Evolutionary conservation across 1,140 invertebrate species (phyloP).

Genomic region (Fopius arisanus): DNA sequence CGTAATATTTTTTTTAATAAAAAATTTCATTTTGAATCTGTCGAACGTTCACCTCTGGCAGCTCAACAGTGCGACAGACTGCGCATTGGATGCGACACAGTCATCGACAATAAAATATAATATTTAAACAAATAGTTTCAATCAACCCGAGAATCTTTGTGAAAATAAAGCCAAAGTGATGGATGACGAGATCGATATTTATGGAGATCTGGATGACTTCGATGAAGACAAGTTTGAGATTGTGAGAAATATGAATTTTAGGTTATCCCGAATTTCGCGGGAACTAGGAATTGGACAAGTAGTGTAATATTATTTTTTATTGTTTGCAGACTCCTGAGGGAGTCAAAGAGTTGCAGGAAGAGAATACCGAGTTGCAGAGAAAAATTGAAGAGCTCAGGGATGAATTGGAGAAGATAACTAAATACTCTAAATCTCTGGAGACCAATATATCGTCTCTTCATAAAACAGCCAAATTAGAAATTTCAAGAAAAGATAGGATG

Average conservation of each 20-base stretch:
- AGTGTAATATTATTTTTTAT: conserved; percentile 10
- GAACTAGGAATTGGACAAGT: conserved; percentile 33
- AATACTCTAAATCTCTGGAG: conserved; percentile 46
- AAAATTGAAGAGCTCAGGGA: conserved; percentile 32
- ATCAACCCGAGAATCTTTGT: conserved; percentile 12
- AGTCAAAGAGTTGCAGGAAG: conserved; percentile 24
- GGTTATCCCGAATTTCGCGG: neutral
- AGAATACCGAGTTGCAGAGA: conserved; percentile 38
- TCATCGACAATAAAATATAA: neutral
- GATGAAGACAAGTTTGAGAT: conserved; percentile 20
- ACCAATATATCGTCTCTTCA: conserved; percentile 60
- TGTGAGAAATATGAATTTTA: conserved; percentile 11
- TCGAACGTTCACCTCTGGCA: no score
- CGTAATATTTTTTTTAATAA: no score
- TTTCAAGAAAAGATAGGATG: conserved; percentile 59
- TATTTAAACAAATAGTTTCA: neutral
- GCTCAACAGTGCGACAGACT: no score
- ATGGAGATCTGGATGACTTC: conserved; percentile 49
- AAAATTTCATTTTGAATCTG: no score
- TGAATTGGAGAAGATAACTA: conserved; percentile 38
- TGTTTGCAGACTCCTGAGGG: neutral
- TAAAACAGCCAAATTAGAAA: conserved; percentile 63
- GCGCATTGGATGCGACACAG: no score
- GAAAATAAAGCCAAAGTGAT: conserved; percentile 39
- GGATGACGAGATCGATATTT: conserved; percentile 57